phyloP scores from a whole-genome alignment of 2,113 vertebrate genomes.

The Herpetotheres cachinnans region DNA sequence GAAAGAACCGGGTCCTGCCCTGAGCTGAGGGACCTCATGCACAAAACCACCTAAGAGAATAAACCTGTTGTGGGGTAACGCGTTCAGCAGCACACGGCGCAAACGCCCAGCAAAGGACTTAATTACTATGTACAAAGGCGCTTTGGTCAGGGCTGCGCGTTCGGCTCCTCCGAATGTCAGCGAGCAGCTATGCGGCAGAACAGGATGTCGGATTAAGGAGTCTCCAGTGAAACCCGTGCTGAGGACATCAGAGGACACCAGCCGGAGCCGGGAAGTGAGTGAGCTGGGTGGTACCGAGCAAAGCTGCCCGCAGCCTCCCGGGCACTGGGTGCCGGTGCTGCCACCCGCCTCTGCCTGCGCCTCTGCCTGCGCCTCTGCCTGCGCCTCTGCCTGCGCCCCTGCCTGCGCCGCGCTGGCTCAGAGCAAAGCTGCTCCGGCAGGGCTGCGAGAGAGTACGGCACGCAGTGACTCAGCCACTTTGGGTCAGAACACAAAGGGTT shows the following conservation, averaged over 20 bases:
- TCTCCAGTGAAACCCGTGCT: neutral
- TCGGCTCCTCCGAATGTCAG: neutral
- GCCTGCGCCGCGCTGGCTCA: neutral
- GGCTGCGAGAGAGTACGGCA: neutral
- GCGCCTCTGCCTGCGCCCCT: neutral
- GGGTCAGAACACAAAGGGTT: neutral
- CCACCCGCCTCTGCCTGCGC: neutral
- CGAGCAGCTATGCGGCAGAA: conserved; percentile 59
- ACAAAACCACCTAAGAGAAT: neutral
- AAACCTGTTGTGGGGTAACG: neutral
- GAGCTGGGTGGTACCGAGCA: neutral
- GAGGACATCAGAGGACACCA: conserved; percentile 9
- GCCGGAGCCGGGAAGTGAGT: neutral
- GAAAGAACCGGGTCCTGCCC: neutral
- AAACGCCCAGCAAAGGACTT: neutral
- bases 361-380: neutral
- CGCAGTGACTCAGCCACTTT: neutral
- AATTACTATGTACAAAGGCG: neutral
- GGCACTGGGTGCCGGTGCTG: neutral
- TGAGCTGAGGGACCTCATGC: neutral
- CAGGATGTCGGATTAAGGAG: conserved; percentile 47
- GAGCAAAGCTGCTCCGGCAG: neutral
- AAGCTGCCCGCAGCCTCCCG: neutral
- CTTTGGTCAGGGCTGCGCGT: neutral
- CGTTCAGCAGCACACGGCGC: neutral